Base-by-base conservation (phyloP, 2,797 vertebrate genomes). In the Borostomias antarcticus region DNA sequence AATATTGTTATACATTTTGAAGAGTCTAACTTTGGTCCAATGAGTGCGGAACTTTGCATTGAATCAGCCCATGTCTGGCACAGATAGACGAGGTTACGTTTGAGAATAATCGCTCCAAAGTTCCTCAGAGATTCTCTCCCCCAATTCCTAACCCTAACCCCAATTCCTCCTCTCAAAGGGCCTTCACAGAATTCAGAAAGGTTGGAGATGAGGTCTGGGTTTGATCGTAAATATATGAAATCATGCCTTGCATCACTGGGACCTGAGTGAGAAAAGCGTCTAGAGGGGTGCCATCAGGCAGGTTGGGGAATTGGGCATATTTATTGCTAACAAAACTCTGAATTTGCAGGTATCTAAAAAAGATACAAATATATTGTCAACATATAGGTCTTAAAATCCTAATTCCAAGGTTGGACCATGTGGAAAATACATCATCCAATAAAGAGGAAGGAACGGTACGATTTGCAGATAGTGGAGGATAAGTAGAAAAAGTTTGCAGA, bases 21-120 rank as follows among this genome's bases (percentile, higher is more conserved):
- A 45, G 17, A 66, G 54, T 43, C 40, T 29, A 65, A 43, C 68
- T 52, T 64, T 56, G 9, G 56, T 72, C 7, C 59, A 77, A n/a
- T 59, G 53, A 51, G 29, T 62, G 32, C 30, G 5, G 10, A 21
- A 70, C 9, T 64, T 62, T 61, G 43, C 50, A 69, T 5, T 65
- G 72, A 61, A 70, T 45, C 6, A 53, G 23, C 45, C 54, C 11
- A 3, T 57, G 40, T 54, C 47, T 59, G 21, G 54, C 54, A 48
- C 32, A 63, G 23, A 64, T 30, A n/a, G n/a, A n/a, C n/a, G n/a
- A n/a, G n/a, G n/a, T n/a, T n/a, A 32, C n/a, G 4, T 21, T 11
- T 0, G 9, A 56, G 50, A 26, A 73, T 60, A n/a, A 48, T n/a
- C 45, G 23, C n/a, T 1, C 58, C 69, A 56, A 21, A 50, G 11